Percentiles rank a stretch among this genome's conserved stretches.
Evolutionary conservation across 2,888 invertebrate genomes (phyloP).

Genomic region (Melanostoma mellinum): DNA sequence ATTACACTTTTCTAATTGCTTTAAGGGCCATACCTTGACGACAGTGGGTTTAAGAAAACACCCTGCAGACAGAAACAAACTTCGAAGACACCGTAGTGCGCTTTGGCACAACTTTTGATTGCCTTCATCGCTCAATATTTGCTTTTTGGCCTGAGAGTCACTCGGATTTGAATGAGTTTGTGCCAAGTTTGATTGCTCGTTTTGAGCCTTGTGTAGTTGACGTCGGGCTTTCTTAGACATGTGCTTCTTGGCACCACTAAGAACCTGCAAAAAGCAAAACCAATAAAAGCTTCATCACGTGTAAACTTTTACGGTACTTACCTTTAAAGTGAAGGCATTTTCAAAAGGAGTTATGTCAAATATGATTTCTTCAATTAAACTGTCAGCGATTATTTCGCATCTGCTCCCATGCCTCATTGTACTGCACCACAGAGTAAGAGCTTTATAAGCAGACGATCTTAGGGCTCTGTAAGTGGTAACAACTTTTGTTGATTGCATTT

Average conservation of each 20-base stretch:
- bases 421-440: conserved; percentile 76
- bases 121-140: conserved; percentile 71
- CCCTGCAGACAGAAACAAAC: conserved; percentile 70
- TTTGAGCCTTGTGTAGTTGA: conserved; percentile 77
- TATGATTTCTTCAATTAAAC: conserved; percentile 75
- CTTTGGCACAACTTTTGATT: conserved; percentile 74
- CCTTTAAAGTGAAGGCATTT: conserved; percentile 75
- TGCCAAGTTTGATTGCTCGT: conserved; percentile 76
- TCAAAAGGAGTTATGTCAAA: conserved; percentile 76
- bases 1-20: not conserved
- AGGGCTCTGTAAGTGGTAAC: conserved; percentile 70
- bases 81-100: conserved; percentile 75
- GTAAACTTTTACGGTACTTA: conserved; percentile 8
- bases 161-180: conserved; percentile 74
- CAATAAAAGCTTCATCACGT: not conserved
- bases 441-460: conserved; percentile 75
- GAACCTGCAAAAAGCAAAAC: conserved; percentile 70
- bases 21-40: conserved; percentile 71
- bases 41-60: conserved; percentile 75
- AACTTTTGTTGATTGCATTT: not conserved
- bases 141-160: conserved; percentile 73
- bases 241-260: conserved; percentile 76
- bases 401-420: conserved; percentile 75
- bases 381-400: conserved; percentile 75
- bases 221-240: conserved; percentile 79